Evolutionary conservation across 2,888 invertebrate genomes (phyloP), one percentile per base, ranked within the genome.

Genomic region (Oxyscelio sp.): DNA sequence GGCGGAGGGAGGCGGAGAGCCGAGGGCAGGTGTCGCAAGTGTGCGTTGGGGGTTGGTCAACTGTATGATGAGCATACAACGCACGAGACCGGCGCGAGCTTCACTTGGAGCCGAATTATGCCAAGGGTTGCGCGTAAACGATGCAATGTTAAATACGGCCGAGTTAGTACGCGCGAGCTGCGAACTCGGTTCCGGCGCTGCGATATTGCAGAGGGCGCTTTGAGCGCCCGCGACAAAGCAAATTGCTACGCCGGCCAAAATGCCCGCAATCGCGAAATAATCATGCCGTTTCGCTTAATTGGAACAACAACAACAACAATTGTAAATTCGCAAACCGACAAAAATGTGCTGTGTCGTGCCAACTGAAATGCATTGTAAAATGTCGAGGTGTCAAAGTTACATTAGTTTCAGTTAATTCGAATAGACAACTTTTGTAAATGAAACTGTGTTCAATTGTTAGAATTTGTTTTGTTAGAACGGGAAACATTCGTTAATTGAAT

Each of bases 21-120:
- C n/a, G n/a, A n/a, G n/a, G n/a, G n/a, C n/a, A n/a, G n/a, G n/a
- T n/a, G n/a, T n/a, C n/a, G n/a, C n/a, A n/a, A n/a, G n/a, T n/a
- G n/a, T n/a, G n/a, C n/a, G n/a, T n/a, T n/a, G n/a, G n/a, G n/a
- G n/a, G n/a, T n/a, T n/a, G n/a, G n/a, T n/a, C n/a, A n/a, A n/a
- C n/a, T n/a, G n/a, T n/a, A n/a, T n/a, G n/a, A n/a, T n/a, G n/a
- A 83, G 83, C 83, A 48, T 59, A 27, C 40, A 43, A 34, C 11
- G 71, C 34, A 34, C 34, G 59, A 48, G 43, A 22, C 43, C 56
- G 43, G n/a, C n/a, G n/a, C n/a, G n/a, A n/a, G n/a, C n/a, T n/a
- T n/a, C 19, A 8, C 56, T 38, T 59, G 24, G 40, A 9, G 38
- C 19, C 54, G 40, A 27, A 31, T 38, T 54, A 52, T 68, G 52